Evolutionary conservation across 2,797 vertebrate genomes (phyloP).

Genomic region (Typhlichthys subterraneus): DNA sequence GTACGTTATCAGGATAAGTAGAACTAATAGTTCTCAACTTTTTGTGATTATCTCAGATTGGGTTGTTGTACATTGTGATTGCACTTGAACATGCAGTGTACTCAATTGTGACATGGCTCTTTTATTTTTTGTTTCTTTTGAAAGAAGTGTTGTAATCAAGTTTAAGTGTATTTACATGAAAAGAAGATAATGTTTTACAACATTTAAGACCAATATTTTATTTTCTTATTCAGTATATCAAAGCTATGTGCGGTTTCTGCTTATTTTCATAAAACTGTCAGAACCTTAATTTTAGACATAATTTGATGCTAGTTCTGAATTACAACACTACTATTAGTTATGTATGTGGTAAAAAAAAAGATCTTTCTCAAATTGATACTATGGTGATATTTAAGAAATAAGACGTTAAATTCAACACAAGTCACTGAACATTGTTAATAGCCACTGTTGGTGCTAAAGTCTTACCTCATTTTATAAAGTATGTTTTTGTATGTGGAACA

Average conservation of each 20-base stretch:
- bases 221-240: too few species aligned
- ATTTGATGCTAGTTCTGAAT: too few species aligned
- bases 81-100: constrained; percentile 39
- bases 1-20: not conserved
- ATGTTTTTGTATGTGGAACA: constrained; percentile 39
- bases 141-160: constrained; percentile 3
- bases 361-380: too few species aligned
- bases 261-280: too few species aligned
- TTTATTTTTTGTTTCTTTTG: too few species aligned
- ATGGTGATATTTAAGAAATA: not conserved
- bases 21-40: not conserved
- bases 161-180: not conserved
- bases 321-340: too few species aligned
- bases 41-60: constrained; percentile 5
- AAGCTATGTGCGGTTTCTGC: too few species aligned
- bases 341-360: too few species aligned
- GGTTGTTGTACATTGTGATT: constrained; percentile 23
- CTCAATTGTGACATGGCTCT: too few species aligned
- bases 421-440: not conserved
- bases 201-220: not conserved
- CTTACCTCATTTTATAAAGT: constrained; percentile 56
- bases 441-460: constrained; percentile 30
- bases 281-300: too few species aligned
- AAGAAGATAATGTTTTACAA: too few species aligned
- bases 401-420: not conserved